A percentile compares a stretch with the other conserved stretches of the same genome.
Conservation (phyloP, 2,888 invertebrate species). For the Brenthis hecate region DNA sequence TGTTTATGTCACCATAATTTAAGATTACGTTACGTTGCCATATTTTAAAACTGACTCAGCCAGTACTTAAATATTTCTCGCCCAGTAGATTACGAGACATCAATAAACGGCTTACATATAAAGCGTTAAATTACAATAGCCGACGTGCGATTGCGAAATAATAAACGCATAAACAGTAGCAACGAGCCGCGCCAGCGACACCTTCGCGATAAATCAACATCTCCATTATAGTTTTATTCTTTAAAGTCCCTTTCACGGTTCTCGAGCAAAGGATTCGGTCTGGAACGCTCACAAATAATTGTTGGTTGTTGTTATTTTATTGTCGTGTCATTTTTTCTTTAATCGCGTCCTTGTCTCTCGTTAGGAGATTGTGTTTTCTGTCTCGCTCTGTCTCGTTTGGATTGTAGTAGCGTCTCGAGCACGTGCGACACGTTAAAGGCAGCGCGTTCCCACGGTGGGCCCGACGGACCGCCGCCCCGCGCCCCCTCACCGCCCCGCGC, state of each 20-base stretch:
- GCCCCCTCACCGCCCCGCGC: slow-evolving; percentile 43
- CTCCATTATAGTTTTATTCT: slow-evolving; percentile 71
- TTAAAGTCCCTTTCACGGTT: slow-evolving; percentile 72
- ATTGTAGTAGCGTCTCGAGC: slow-evolving; percentile 72
- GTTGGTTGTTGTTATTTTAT: slow-evolving; percentile 73
- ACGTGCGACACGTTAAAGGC: slow-evolving; percentile 82
- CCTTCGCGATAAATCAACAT: slow-evolving; percentile 72
- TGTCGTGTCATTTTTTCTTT: slow-evolving; percentile 58
- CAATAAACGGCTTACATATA: slow-evolving; percentile 57
- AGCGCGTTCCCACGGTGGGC: slow-evolving; percentile 78
- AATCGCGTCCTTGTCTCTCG: slow-evolving; percentile 43
- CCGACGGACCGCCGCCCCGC: slow-evolving; percentile 54
- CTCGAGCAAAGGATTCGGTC: slow-evolving; percentile 41
- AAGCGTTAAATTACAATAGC: slow-evolving; percentile 57
- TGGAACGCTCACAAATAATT: slow-evolving; percentile 78
- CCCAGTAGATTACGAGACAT: slow-evolving; percentile 40
- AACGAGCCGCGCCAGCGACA: slow-evolving; percentile 48
- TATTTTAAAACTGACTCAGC: slow-evolving; percentile 27
- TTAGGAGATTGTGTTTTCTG: slow-evolving; percentile 39
- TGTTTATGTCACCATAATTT: slow-evolving; percentile 50
- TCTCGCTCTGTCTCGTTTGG: slow-evolving; percentile 60
- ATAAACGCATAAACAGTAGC: slow-evolving; percentile 71
- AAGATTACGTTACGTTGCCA: slow-evolving; percentile 35
- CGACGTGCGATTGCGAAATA: slow-evolving; percentile 60
- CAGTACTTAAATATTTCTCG: slow-evolving; percentile 11